Conservation (phyloP, 2,797 vertebrate species). For the Spea hammondii region DNA sequence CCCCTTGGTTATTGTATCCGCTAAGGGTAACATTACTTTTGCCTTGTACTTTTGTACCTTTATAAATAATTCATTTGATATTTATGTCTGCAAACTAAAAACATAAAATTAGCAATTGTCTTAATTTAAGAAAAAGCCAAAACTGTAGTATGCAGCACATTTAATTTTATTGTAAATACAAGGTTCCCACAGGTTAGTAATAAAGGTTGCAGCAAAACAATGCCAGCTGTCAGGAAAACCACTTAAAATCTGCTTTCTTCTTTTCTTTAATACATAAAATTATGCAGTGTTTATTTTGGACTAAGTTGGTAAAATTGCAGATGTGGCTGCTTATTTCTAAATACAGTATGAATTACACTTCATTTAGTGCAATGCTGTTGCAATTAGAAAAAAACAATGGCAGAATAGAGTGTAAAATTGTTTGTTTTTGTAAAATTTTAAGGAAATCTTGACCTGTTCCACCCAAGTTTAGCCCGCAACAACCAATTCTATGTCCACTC, state of each 20-base stretch:
- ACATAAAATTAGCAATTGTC: neutral
- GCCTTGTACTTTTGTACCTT: too few species aligned
- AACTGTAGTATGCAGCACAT: constrained; percentile 6
- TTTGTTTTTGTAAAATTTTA: too few species aligned
- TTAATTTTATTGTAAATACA: constrained; percentile 19
- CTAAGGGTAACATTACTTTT: too few species aligned
- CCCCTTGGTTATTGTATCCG: too few species aligned
- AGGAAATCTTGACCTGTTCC: too few species aligned
- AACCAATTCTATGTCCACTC: too few species aligned
- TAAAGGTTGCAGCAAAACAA: constrained; percentile 37
- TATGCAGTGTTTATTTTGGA: constrained; percentile 16
- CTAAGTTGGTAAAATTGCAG: constrained; percentile 29
- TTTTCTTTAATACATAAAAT: neutral
- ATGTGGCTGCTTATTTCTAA: constrained; percentile 13
- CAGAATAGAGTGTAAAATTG: too few species aligned
- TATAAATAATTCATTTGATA: too few species aligned
- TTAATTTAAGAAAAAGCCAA: neutral
- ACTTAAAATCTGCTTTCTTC: constrained; percentile 26
- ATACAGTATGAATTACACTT: constrained; percentile 33
- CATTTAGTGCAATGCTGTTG: constrained; percentile 11
- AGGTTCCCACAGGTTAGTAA: constrained; percentile 13
- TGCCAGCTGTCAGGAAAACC: constrained; percentile 38
- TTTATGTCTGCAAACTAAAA: neutral
- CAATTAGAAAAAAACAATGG: constrained; percentile 29
- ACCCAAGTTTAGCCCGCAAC: too few species aligned